A percentile compares a stretch with the other conserved stretches of the same genome.
Evolutionary conservation across 2,113 vertebrate genomes (phyloP).

Genomic region (Halichoerus grypus): DNA sequence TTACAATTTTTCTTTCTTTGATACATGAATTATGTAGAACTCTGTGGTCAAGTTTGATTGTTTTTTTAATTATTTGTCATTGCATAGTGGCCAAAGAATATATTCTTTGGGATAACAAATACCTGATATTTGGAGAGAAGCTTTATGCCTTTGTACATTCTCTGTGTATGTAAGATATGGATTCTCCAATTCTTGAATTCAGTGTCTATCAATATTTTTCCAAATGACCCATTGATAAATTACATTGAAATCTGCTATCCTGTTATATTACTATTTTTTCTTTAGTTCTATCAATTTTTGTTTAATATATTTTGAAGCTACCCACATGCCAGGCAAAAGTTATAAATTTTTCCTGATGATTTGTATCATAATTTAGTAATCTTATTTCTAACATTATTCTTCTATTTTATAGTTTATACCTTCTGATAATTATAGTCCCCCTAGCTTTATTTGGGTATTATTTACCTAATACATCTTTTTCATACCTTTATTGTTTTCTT

Average conservation of each 20-base stretch:
- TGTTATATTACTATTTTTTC: neutral
- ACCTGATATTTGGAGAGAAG: neutral
- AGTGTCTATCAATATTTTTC: neutral
- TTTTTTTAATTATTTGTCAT: neutral
- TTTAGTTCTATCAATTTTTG: neutral
- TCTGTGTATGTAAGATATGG: neutral
- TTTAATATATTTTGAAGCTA: neutral
- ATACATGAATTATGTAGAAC: neutral
- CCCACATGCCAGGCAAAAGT: neutral
- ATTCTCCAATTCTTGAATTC: neutral
- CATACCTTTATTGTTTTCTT: neutral
- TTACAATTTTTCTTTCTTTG: neutral
- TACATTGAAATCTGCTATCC: neutral
- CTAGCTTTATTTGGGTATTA: neutral
- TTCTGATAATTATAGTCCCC: neutral
- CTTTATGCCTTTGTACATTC: neutral
- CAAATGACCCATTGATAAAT: neutral
- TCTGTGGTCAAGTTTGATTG: neutral
- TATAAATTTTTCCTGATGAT: neutral
- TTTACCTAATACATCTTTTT: neutral
- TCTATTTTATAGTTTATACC: neutral
- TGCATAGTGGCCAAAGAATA: neutral
- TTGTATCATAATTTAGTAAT: neutral
- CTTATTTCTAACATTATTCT: neutral
- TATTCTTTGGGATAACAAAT: neutral